Evolutionary conservation across 2,797 vertebrate species (phyloP).

Genomic region (Aphelocoma californica): DNA sequence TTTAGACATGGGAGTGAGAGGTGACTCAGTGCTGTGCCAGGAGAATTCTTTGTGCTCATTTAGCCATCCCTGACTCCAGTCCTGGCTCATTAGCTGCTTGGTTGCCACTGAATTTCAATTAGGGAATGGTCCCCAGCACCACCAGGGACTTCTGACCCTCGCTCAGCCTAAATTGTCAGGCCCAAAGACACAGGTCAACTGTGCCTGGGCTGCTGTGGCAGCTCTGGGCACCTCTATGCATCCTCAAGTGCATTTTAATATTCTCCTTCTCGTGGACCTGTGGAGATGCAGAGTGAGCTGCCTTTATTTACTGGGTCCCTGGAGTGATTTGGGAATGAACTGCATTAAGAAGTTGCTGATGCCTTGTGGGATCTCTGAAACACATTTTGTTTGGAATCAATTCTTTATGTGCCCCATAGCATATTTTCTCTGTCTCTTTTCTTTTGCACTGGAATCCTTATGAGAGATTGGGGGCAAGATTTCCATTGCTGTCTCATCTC

Average conservation of each 20-base stretch:
- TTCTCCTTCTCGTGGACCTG: background rate
- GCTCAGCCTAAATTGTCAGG: background rate
- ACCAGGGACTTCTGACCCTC: background rate
- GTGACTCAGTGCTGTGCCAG: background rate
- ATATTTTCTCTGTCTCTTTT: conserved; percentile 36
- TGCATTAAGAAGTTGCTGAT: conserved; percentile 20
- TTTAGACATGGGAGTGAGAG: background rate
- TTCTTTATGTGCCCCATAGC: conserved; percentile 38
- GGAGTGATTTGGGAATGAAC: conserved; percentile 37
- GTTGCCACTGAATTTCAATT: background rate
- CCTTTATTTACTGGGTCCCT: background rate
- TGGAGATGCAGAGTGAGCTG: background rate
- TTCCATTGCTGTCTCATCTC: conserved; percentile 39
- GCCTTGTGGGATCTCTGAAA: conserved; percentile 43
- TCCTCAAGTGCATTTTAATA: background rate
- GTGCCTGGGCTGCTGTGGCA: background rate
- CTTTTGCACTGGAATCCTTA: conserved; percentile 30
- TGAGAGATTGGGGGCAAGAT: conserved; percentile 23
- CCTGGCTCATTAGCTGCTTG: background rate
- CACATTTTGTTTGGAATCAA: conserved; percentile 43
- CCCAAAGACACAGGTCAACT: background rate
- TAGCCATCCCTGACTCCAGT: background rate
- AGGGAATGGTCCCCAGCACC: background rate
- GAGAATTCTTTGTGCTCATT: background rate
- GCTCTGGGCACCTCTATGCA: background rate